These are phyloP conservation scores for Cydia splendana DNA, from an alignment of 1,140 invertebrate species.

Conservation along the genomic window DNA sequence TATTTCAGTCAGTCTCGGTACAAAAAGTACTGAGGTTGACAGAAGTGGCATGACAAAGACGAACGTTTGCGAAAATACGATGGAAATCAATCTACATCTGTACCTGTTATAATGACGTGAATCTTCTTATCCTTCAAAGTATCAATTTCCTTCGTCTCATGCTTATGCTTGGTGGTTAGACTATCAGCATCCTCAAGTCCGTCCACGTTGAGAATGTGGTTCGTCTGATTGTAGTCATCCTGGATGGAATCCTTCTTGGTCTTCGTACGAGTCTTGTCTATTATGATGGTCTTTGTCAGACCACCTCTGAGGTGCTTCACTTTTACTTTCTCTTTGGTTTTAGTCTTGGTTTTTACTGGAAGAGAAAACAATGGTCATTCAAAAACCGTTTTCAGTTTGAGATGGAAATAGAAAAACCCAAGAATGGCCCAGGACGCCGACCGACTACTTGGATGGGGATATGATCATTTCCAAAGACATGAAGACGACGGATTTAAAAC, in stretches of 20 bases:
- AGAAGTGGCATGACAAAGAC: too few relatives aligned
- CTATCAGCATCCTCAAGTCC: not conserved
- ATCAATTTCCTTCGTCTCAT: not conserved
- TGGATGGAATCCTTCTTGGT: not conserved
- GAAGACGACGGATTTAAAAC: too few relatives aligned
- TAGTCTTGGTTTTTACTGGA: not conserved
- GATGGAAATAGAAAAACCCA: too few relatives aligned
- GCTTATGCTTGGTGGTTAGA: not conserved
- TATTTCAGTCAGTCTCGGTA: too few relatives aligned
- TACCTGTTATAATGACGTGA: not conserved
- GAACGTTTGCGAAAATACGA: too few relatives aligned
- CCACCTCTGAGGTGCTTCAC: not conserved
- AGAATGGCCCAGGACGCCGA: too few relatives aligned
- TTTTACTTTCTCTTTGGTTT: conserved; percentile 4
- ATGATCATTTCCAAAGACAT: too few relatives aligned
- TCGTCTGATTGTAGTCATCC: conserved; percentile 4
- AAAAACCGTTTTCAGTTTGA: not conserved
- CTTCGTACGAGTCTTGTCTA: not conserved
- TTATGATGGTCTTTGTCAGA: not conserved
- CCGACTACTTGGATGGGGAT: too few relatives aligned
- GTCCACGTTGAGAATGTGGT: not conserved
- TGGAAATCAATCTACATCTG: too few relatives aligned
- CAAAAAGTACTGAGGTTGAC: too few relatives aligned
- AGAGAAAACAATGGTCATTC: not conserved
- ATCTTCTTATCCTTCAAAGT: not conserved